phyloP scores from a whole-genome alignment of 2,888 invertebrate species.

The Erebia epiphron region DNA sequence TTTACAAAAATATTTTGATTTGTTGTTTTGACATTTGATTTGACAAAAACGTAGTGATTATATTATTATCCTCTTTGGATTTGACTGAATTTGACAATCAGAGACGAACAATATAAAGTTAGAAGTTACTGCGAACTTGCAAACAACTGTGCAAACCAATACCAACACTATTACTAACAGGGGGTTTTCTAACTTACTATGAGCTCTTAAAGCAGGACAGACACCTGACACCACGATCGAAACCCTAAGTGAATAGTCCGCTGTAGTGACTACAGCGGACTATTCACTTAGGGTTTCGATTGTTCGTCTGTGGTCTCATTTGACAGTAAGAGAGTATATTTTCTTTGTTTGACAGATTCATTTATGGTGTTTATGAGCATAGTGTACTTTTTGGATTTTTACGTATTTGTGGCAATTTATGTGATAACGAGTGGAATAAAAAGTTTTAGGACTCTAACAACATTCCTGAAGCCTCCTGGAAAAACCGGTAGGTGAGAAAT shows the following conservation, averaged over 20 bases:
- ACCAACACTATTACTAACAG: too few species aligned
- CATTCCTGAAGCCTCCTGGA: slow-evolving; percentile 21
- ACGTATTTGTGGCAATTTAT: slow-evolving; percentile 52
- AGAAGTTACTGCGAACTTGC: too few species aligned
- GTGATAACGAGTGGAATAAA: slow-evolving; percentile 54
- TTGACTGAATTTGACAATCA: neutral
- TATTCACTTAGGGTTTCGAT: neutral
- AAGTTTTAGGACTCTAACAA: slow-evolving; percentile 19
- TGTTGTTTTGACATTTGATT: neutral
- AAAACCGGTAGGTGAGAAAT: slow-evolving; percentile 38
- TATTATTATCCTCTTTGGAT: too few species aligned
- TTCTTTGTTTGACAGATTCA: slow-evolving; percentile 10
- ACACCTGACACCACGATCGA: too few species aligned
- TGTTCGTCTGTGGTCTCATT: neutral
- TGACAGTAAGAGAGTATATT: slow-evolving; percentile 1
- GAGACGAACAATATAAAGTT: neutral
- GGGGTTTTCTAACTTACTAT: too few species aligned
- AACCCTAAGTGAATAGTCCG: too few species aligned
- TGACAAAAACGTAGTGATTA: too few species aligned
- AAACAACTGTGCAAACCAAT: too few species aligned
- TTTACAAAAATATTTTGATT: neutral
- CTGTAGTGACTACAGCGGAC: too few species aligned
- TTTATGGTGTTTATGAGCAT: slow-evolving; percentile 40
- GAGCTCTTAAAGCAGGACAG: too few species aligned
- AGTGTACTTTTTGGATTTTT: slow-evolving; percentile 44